These are phyloP conservation scores for Dynastes hyllus DNA, from an alignment of 2,888 invertebrate genomes.

Conservation along the genomic window DNA sequence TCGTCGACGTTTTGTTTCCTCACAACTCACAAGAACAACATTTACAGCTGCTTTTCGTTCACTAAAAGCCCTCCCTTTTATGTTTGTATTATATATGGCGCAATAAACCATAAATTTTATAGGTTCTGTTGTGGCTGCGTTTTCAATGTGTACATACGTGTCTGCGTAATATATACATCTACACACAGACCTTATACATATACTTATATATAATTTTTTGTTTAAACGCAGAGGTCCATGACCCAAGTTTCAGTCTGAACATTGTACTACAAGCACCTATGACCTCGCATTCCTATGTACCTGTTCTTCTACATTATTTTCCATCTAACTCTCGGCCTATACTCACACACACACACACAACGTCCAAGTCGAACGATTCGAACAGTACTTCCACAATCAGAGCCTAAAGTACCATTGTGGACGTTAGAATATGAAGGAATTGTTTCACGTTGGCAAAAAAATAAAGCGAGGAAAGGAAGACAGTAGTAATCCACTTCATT, in stretches of 20 bases:
- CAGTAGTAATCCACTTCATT: too few species aligned
- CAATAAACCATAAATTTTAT: slow-evolving; percentile 56
- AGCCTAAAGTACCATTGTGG: background rate
- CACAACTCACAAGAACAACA: slow-evolving; percentile 10
- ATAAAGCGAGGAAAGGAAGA: too few species aligned
- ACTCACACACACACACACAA: too few species aligned
- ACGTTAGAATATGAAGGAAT: too few species aligned
- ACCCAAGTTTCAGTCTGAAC: slow-evolving; percentile 67
- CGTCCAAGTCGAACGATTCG: slow-evolving; percentile 33
- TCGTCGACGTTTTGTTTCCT: slow-evolving; percentile 6
- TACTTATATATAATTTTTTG: slow-evolving; percentile 50
- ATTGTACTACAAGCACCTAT: slow-evolving; percentile 70
- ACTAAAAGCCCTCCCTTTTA: slow-evolving; percentile 46
- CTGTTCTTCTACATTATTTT: slow-evolving; percentile 63
- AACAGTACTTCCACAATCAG: slow-evolving; percentile 9
- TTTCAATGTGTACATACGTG: slow-evolving; percentile 43
- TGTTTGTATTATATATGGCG: slow-evolving; percentile 49
- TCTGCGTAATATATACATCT: slow-evolving; percentile 6
- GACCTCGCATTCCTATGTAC: slow-evolving; percentile 71
- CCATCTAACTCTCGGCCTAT: slow-evolving; percentile 45
- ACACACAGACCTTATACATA: slow-evolving; percentile 6
- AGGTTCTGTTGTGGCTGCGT: slow-evolving; percentile 59
- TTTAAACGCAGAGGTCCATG: slow-evolving; percentile 65
- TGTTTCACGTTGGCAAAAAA: too few species aligned
- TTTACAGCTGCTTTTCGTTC: slow-evolving; percentile 37